phyloP scores from a whole-genome alignment of 2,797 vertebrate genomes.

The Etheostoma nigrum region DNA sequence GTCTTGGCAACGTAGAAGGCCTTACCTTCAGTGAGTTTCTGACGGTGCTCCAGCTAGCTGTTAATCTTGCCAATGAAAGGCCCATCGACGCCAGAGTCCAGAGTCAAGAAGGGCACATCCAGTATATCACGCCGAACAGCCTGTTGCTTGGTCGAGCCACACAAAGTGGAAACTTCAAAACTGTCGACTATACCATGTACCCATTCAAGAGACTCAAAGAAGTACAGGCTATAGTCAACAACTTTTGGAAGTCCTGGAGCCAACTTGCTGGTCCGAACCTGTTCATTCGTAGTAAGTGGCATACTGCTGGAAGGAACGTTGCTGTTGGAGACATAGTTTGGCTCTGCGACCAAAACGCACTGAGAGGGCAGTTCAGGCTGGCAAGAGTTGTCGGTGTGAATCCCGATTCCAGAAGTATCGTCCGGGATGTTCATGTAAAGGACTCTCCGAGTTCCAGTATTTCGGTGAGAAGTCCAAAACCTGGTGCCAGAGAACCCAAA shows the following conservation, averaged over 20 bases:
- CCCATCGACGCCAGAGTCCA: conserved; percentile 16
- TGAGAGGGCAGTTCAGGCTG: no score
- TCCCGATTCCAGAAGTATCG: no score
- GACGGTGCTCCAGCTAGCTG: not conserved
- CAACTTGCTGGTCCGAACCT: conserved; percentile 11
- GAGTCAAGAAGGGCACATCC: conserved; percentile 7
- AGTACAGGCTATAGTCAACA: not conserved
- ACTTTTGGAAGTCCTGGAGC: conserved; percentile 8
- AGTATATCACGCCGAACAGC: conserved; percentile 12
- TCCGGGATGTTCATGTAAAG: no score
- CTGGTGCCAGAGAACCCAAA: no score
- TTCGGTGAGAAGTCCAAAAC: no score
- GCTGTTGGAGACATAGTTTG: conserved; percentile 17
- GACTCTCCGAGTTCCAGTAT: no score
- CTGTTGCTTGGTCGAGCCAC: conserved; percentile 8
- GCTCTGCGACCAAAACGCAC: no score
- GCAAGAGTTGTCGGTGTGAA: no score
- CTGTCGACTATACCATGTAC: not conserved
- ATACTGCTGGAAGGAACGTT: conserved; percentile 3
- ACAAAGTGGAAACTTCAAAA: not conserved
- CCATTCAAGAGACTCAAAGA: not conserved
- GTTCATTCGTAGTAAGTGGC: conserved; percentile 15
- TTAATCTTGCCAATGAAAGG: conserved; percentile 20
- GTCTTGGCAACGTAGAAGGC: no score
- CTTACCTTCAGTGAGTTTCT: conserved; percentile 17